Percentiles rank a stretch among this genome's conserved stretches.
These are phyloP conservation scores for Palythoa heliodiscus DNA, from an alignment of 92 coral and sea anemone genomes.

Conservation along the genomic window DNA sequence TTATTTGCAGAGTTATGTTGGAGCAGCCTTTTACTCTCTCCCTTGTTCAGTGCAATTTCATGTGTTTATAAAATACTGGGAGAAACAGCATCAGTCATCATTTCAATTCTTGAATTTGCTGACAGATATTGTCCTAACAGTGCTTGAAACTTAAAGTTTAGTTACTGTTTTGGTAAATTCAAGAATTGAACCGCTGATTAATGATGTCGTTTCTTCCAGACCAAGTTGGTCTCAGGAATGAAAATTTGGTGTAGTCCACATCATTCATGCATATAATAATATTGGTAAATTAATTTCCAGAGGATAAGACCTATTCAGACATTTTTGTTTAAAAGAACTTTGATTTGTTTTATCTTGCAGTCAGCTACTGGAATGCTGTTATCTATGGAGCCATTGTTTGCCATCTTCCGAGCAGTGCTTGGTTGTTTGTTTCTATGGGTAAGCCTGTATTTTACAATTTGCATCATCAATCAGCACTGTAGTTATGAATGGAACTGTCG, in stretches of 20 bases:
- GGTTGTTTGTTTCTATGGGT: conserved; percentile 75
- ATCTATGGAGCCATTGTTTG: not conserved
- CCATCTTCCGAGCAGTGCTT: not conserved
- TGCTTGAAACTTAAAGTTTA: no score
- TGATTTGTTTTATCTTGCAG: not conserved
- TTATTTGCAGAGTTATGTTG: no score
- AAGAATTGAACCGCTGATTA: not conserved
- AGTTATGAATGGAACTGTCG: conserved; percentile 94
- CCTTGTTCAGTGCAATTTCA: no score
- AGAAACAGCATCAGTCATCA: no score
- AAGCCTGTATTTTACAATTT: conserved; percentile 62
- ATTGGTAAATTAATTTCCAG: no score
- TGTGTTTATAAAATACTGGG: no score
- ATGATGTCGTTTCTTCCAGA: not conserved
- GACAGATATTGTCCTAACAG: no score
- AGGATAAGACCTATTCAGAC: no score
- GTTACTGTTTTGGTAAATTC: not conserved
- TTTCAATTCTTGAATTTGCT: no score
- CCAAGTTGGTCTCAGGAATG: not conserved
- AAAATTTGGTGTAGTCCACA: not conserved
- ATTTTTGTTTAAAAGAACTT: not conserved
- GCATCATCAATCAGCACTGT: conserved; percentile 64
- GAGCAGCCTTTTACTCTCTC: no score
- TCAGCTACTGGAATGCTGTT: not conserved
- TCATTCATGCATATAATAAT: no score